phyloP scores from a whole-genome alignment of 2,797 vertebrate genomes.

The Macroramphosus scolopax region DNA sequence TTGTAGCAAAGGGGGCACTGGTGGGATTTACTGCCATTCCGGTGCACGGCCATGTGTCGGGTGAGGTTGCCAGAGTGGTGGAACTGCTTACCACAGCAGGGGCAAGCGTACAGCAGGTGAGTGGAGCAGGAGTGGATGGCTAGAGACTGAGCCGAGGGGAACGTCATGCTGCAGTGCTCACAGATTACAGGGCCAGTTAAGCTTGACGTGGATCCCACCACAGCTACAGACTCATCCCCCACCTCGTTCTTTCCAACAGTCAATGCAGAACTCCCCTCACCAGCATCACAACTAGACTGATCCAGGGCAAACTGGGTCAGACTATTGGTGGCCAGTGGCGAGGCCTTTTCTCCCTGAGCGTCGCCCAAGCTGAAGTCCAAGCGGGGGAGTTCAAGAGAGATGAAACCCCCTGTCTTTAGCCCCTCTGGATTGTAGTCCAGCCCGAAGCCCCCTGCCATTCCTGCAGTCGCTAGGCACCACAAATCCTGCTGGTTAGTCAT shows the following conservation, averaged over 20 bases:
- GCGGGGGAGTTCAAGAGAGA: conserved; percentile 77
- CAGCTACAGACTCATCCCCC: conserved; percentile 78
- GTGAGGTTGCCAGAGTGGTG: conserved; percentile 92
- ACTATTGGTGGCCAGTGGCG: conserved; percentile 41
- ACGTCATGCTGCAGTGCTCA: conserved; percentile 87
- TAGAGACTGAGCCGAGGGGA: conserved; percentile 87
- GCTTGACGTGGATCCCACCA: conserved; percentile 82
- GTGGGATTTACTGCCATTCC: conserved; percentile 85
- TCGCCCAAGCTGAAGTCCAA: conserved; percentile 74
- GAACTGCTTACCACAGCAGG: conserved; percentile 93
- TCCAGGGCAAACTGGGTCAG: conserved; percentile 63
- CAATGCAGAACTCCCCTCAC: conserved; percentile 65
- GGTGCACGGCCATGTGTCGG: conserved; percentile 92
- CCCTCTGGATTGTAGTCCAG: conserved; percentile 68
- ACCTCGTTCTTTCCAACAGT: conserved; percentile 56
- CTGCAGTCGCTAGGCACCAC: conserved; percentile 71
- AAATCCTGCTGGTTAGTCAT: conserved; percentile 64
- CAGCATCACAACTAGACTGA: conserved; percentile 36
- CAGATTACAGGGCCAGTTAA: conserved; percentile 80
- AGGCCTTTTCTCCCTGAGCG: conserved; percentile 56
- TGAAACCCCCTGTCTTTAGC: conserved; percentile 65
- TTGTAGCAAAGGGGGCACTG: conserved; percentile 91
- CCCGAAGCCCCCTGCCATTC: conserved; percentile 63
- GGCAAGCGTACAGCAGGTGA: conserved; percentile 90
- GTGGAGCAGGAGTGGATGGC: conserved; percentile 86